phyloP scores from a whole-genome alignment of 2,113 vertebrate genomes.

The Leucoraja erinaceus region DNA sequence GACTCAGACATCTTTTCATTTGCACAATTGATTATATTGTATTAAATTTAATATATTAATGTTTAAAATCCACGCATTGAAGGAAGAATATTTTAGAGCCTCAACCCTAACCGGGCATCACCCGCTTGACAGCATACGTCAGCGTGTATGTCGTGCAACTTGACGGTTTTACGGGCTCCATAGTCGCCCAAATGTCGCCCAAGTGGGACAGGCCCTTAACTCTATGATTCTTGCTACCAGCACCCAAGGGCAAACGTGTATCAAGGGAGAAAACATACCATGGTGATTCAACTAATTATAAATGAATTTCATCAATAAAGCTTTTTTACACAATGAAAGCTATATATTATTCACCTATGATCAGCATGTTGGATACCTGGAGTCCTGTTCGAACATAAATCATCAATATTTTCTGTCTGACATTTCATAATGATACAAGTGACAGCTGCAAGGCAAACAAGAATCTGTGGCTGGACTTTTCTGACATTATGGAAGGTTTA shows the following conservation, averaged over 20 bases:
- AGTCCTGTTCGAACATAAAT: not conserved
- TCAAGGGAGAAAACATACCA: not conserved
- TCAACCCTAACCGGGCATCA: too few species aligned
- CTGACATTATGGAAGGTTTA: not conserved
- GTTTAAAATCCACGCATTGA: too few species aligned
- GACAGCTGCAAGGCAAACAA: not conserved
- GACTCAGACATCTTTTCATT: too few species aligned
- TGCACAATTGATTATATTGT: too few species aligned
- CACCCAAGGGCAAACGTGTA: not conserved
- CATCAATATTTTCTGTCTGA: not conserved
- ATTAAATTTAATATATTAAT: too few species aligned
- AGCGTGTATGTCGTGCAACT: too few species aligned
- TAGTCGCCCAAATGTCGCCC: too few species aligned
- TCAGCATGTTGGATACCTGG: too few species aligned
- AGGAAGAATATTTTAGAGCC: too few species aligned
- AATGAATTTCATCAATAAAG: not conserved
- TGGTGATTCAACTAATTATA: not conserved
- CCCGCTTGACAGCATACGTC: too few species aligned
- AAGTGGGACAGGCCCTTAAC: too few species aligned
- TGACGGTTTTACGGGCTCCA: too few species aligned
- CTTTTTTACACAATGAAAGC: not conserved
- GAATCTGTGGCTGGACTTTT: not conserved
- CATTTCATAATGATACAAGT: not conserved
- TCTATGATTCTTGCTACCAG: not conserved
- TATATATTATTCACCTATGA: not conserved